Evolutionary conservation across 1,140 invertebrate species (phyloP).

Genomic region (Drosophila repleta): DNA sequence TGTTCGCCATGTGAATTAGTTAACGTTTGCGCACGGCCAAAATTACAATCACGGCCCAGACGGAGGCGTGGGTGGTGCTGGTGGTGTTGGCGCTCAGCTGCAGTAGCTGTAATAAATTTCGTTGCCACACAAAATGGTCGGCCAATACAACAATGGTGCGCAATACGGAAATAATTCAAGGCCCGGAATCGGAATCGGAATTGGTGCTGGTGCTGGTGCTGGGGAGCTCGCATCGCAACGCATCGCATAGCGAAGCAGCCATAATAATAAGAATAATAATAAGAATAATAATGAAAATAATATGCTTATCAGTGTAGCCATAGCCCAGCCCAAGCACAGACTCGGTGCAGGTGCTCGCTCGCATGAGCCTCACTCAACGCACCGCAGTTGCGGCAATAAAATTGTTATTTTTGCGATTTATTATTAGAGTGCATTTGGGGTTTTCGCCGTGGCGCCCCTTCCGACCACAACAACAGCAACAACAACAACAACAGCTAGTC

Average conservation of each 20-base stretch:
- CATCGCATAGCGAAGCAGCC: slow-evolving; percentile 5
- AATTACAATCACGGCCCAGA: slow-evolving; percentile 8
- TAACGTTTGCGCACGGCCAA: slow-evolving; percentile 20
- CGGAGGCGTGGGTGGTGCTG: neutral
- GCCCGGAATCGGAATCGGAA: slow-evolving; percentile 23
- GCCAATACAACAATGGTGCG: slow-evolving; percentile 41
- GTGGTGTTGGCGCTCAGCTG: slow-evolving; percentile 30
- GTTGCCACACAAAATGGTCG: slow-evolving; percentile 38
- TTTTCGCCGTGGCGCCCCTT: slow-evolving; percentile 1
- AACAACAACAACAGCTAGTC: slow-evolving; percentile 69
- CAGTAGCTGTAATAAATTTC: slow-evolving; percentile 44
- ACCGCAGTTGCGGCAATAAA: slow-evolving; percentile 56
- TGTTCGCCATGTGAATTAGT: slow-evolving; percentile 44
- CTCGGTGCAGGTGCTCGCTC: slow-evolving; percentile 27
- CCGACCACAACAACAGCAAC: neutral
- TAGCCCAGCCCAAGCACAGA: slow-evolving; percentile 41
- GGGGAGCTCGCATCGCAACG: neutral
- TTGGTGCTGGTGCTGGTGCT: neutral
- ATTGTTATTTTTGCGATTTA: slow-evolving; percentile 81
- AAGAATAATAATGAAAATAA: slow-evolving; percentile 80
- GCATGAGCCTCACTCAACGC: slow-evolving; percentile 25
- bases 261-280: slow-evolving; percentile 69
- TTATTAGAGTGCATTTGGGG: slow-evolving; percentile 81
- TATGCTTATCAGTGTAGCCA: slow-evolving; percentile 73
- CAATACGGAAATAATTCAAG: slow-evolving; percentile 47